Conservation (phyloP, 2,113 vertebrate species). For the Dromaius novaehollandiae region DNA sequence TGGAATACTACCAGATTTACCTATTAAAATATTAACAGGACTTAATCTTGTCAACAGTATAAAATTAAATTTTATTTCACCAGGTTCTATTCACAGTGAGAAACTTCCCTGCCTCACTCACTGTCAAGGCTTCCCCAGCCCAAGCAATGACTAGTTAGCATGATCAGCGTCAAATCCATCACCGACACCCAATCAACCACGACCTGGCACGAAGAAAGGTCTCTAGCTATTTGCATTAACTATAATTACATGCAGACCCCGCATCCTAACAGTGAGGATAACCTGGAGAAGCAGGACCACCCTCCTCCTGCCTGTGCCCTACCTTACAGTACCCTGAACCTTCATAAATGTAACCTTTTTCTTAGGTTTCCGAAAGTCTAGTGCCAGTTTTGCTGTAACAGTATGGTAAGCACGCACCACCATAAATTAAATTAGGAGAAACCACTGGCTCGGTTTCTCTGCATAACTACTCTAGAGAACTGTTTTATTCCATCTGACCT, state of each 20-base stretch:
- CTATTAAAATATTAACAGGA: conserved; percentile 31
- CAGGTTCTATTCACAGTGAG: not conserved
- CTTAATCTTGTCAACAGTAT: not conserved
- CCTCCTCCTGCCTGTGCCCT: too few relatives aligned
- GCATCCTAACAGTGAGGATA: not conserved
- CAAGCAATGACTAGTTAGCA: not conserved
- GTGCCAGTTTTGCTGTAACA: rapidly evolving
- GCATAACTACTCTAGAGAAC: not conserved
- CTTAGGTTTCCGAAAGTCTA: not conserved
- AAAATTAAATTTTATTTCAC: not conserved
- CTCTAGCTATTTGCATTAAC: not conserved
- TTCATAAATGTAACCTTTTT: not conserved
- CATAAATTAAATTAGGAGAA: not conserved
- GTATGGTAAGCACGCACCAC: rapidly evolving
- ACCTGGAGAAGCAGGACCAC: not conserved
- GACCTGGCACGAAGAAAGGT: not conserved
- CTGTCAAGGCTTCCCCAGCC: not conserved
- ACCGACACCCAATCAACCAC: not conserved
- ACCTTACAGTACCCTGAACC: not conserved
- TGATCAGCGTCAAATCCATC: not conserved
- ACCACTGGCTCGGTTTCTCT: not conserved
- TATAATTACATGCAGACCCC: not conserved
- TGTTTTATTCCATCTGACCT: not conserved
- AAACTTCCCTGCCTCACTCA: not conserved
- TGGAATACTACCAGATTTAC: conserved; percentile 27